phyloP scores from a whole-genome alignment of 2,113 vertebrate genomes.

The Rissa tridactyla region DNA sequence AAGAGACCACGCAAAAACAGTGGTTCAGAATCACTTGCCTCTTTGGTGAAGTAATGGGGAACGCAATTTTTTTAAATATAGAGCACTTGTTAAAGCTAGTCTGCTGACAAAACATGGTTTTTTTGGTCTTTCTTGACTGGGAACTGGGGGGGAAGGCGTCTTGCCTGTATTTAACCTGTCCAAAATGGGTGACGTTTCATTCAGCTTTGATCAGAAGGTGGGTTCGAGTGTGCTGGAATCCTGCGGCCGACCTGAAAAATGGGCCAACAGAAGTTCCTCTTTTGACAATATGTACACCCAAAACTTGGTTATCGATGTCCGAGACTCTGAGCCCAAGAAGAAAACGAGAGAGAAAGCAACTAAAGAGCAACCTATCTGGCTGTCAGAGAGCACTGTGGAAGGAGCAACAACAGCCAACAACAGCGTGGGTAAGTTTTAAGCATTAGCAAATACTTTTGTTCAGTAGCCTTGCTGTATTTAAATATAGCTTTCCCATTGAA shows the following conservation, averaged over 20 bases:
- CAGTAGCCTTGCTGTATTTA: neutral
- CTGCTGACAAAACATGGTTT: neutral
- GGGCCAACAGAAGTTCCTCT: conserved; percentile 13
- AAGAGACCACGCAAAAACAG: neutral
- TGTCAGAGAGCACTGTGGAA: conserved; percentile 52
- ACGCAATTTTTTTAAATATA: neutral
- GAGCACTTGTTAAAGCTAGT: neutral
- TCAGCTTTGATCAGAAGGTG: conserved; percentile 13
- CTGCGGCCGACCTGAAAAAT: neutral
- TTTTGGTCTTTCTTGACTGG: neutral
- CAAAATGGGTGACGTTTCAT: neutral
- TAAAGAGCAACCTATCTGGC: conserved; percentile 62
- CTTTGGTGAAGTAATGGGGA: neutral
- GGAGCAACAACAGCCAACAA: neutral
- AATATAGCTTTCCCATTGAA: neutral
- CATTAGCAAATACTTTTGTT: neutral
- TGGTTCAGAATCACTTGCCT: neutral
- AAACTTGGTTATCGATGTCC: conserved; percentile 44
- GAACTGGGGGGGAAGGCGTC: neutral
- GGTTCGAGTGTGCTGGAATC: neutral
- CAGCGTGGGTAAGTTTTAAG: neutral
- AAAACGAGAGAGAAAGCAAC: neutral
- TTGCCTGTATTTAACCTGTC: neutral
- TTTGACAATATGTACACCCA: conserved; percentile 37
- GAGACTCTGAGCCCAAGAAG: conserved; percentile 17